Conservation (phyloP, 2,797 vertebrate genomes). For the Meriones psammophilus region DNA sequence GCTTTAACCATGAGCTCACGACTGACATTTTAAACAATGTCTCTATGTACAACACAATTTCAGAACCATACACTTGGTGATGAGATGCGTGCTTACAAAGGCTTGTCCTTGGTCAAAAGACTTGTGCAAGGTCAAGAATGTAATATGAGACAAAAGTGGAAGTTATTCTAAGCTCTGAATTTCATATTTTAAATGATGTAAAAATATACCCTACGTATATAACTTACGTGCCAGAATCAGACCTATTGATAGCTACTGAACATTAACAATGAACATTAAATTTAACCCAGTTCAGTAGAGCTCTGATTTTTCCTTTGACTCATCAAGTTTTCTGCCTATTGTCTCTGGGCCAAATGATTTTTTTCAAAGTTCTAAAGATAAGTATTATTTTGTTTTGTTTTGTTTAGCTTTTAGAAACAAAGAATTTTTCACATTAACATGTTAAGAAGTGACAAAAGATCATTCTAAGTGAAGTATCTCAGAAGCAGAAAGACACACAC, state of each 20-base stretch:
- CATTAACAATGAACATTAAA: not conserved
- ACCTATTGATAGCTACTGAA: not conserved
- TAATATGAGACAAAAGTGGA: not conserved
- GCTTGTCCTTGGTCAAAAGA: not conserved
- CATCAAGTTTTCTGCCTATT: constrained; percentile 52
- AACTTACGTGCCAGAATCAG: constrained; percentile 30
- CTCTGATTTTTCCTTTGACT: constrained; percentile 16
- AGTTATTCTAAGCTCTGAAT: not conserved
- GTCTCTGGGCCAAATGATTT: constrained; percentile 22
- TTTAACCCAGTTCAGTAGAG: constrained; percentile 23
- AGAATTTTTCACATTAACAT: constrained; percentile 63
- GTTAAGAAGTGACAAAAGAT: constrained; percentile 59
- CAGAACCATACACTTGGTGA: not conserved
- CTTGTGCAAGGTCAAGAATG: constrained; percentile 15
- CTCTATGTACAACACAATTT: not conserved
- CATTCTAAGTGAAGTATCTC: too few relatives aligned
- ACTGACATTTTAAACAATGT: not conserved
- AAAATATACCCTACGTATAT: not conserved
- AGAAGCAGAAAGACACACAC: too few relatives aligned
- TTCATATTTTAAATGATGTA: not conserved
- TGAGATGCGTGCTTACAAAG: constrained; percentile 27
- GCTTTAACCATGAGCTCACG: not conserved
- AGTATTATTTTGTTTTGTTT: not conserved
- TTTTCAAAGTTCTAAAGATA: constrained; percentile 58
- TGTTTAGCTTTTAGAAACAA: constrained; percentile 63